These are phyloP conservation scores for Dermochelys coriacea DNA, from an alignment of 2,797 vertebrate species.

Conservation along the genomic window DNA sequence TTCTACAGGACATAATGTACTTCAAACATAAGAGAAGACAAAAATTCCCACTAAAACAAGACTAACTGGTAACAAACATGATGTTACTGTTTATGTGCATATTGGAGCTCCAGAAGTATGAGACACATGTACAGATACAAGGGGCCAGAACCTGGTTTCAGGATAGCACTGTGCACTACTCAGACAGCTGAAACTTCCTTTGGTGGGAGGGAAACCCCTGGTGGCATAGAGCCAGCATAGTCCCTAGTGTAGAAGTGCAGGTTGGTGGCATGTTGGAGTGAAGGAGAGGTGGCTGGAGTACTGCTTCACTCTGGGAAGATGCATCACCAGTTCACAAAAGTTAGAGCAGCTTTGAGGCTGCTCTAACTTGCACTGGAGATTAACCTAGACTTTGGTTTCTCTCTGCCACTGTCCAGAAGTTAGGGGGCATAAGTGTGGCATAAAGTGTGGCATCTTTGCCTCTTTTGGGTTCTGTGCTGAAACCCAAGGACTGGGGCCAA, in stretches of 20 bases:
- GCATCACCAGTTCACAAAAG: background rate
- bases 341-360: background rate
- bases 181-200: background rate
- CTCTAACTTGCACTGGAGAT: background rate
- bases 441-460: background rate
- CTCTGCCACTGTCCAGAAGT: background rate
- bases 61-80: background rate
- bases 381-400: background rate
- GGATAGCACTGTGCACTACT: background rate
- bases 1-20: background rate
- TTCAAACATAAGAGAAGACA: background rate
- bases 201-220: no score
- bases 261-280: background rate
- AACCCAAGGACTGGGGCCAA: background rate
- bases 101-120: background rate
- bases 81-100: no score
- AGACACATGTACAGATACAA: background rate
- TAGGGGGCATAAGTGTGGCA: background rate
- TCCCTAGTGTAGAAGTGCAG: background rate
- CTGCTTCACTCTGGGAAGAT: background rate
- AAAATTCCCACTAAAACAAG: background rate
- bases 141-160: background rate
- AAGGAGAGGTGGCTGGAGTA: background rate
- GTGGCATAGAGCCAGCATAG: no score
- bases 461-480: background rate